A percentile compares a stretch with the other conserved stretches of the same genome.
Evolutionary conservation across 1,140 invertebrate species (phyloP).

Genomic region (Heliconius hewitsoni): DNA sequence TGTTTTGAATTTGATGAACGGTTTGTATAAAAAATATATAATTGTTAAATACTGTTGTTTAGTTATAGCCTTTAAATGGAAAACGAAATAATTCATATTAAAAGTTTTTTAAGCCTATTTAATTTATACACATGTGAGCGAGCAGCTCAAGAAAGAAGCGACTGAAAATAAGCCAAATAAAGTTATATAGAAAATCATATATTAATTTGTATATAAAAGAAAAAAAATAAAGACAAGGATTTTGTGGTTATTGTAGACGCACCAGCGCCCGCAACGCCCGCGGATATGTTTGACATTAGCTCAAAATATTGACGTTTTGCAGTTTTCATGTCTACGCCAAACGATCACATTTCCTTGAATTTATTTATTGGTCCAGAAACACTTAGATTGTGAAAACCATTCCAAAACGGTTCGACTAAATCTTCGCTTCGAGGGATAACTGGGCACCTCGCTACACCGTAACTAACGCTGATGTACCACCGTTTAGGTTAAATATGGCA

Average conservation of each 20-base stretch:
- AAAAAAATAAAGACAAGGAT: neutral
- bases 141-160: no score
- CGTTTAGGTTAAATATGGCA: slow-evolving; percentile 37
- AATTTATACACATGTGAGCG: no score
- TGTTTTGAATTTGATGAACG: no score
- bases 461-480: slow-evolving; percentile 30
- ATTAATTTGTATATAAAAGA: no score
- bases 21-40: no score
- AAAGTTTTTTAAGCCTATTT: no score
- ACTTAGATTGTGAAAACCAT: slow-evolving; percentile 54
- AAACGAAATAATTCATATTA: no score
- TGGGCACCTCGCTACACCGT: slow-evolving; percentile 31
- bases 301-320: slow-evolving; percentile 71
- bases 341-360: slow-evolving; percentile 59
- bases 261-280: slow-evolving; percentile 49
- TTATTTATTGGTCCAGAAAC: slow-evolving; percentile 62
- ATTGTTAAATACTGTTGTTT: no score
- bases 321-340: slow-evolving; percentile 61
- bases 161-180: no score
- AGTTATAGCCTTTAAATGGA: no score
- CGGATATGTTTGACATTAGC: slow-evolving; percentile 76
- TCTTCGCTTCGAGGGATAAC: slow-evolving; percentile 44
- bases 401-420: slow-evolving; percentile 40
- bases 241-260: slow-evolving; percentile 51
- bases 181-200: no score